Evolutionary conservation across 2,888 invertebrate species (phyloP).

Genomic region (Quadriops clusia): DNA sequence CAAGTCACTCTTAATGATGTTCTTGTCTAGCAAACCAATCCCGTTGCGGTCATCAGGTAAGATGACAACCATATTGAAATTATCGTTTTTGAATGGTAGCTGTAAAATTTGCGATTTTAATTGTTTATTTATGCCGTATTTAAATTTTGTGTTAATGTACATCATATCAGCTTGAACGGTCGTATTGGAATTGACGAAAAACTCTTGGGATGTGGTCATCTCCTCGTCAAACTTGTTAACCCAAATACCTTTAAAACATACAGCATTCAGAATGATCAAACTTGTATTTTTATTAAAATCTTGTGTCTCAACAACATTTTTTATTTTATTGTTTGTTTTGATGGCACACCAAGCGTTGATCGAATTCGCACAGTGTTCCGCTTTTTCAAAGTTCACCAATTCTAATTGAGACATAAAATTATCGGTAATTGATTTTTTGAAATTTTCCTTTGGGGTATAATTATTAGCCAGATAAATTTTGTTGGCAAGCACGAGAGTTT

Average conservation of each 20-base stretch:
- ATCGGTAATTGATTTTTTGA: constrained; percentile 45
- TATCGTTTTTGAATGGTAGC: constrained; percentile 55
- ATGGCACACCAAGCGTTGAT: constrained; percentile 76
- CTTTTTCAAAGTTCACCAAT: constrained; percentile 47
- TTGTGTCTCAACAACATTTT: constrained; percentile 55
- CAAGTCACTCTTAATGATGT: neutral
- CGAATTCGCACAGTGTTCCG: constrained; percentile 36
- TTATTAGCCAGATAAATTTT: constrained; percentile 42
- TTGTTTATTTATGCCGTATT: constrained; percentile 38
- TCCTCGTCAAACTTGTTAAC: constrained; percentile 47
- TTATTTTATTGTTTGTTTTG: constrained; percentile 72
- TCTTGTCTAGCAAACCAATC: constrained; percentile 39
- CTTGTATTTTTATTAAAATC: constrained; percentile 45
- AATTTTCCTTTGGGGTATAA: constrained; percentile 41
- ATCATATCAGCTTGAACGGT: constrained; percentile 59
- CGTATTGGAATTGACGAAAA: constrained; percentile 45
- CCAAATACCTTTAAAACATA: constrained; percentile 83
- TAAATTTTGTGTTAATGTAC: constrained; percentile 44
- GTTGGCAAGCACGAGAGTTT: constrained; percentile 1
- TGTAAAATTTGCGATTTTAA: constrained; percentile 53
- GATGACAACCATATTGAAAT: constrained; percentile 62
- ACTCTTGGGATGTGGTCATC: constrained; percentile 47
- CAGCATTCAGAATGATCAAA: constrained; percentile 68
- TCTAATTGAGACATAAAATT: constrained; percentile 53
- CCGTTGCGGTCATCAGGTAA: constrained; percentile 59